Conservation (phyloP, 2,888 invertebrate species). For the Agrochola macilenta region DNA sequence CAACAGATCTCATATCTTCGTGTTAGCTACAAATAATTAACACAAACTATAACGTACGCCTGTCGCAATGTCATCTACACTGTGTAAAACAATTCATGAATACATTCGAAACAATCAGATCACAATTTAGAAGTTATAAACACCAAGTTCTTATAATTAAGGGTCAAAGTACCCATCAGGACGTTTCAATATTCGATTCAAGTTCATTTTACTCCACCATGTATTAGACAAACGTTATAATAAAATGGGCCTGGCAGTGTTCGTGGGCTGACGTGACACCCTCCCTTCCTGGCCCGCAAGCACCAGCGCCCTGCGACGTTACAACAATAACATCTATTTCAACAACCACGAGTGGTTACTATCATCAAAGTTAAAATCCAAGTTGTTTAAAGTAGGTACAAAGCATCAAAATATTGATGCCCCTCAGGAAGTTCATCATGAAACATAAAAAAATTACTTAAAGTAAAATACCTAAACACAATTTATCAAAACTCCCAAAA, state of each 20-base stretch:
- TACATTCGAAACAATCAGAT: slow-evolving; percentile 57
- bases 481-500: background rate
- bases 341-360: background rate
- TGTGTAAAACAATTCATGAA: slow-evolving; percentile 25
- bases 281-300: background rate
- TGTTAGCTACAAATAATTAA: slow-evolving; percentile 81
- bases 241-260: background rate
- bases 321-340: background rate
- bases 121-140: slow-evolving; percentile 59
- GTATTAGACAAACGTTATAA: slow-evolving; percentile 5
- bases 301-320: background rate
- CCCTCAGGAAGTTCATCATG: slow-evolving; percentile 6
- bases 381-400: background rate
- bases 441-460: slow-evolving; percentile 18
- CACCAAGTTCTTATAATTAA: slow-evolving; percentile 65
- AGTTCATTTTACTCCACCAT: slow-evolving; percentile 38
- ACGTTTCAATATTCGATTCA: slow-evolving; percentile 68
- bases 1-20: slow-evolving; percentile 70
- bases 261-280: background rate
- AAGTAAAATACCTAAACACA: slow-evolving; percentile 34
- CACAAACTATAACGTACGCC: slow-evolving; percentile 65
- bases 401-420: slow-evolving; percentile 22
- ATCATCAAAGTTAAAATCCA: background rate
- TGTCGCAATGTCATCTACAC: slow-evolving; percentile 66
- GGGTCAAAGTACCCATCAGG: slow-evolving; percentile 66